Evolutionary conservation across 2,888 invertebrate species (phyloP).

Genomic region (Cheilosia variabilis): DNA sequence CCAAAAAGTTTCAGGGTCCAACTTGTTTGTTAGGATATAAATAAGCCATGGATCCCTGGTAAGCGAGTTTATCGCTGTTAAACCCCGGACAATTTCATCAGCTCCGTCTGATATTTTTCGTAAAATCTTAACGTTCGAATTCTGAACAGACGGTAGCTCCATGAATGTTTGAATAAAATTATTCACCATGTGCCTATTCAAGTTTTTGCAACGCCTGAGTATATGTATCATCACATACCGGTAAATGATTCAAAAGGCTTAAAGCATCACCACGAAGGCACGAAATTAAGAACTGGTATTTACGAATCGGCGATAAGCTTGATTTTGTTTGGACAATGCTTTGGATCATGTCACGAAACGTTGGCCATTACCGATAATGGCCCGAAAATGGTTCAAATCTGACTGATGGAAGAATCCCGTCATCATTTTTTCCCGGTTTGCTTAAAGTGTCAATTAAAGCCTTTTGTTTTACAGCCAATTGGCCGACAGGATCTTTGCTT

Average conservation of each 20-base stretch:
- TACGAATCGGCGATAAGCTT: background rate
- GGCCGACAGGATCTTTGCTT: background rate
- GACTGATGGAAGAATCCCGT: background rate
- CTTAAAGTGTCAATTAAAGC: slow-evolving; percentile 10
- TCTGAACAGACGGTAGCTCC: background rate
- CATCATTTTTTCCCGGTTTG: slow-evolving; percentile 4
- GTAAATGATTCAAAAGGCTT: background rate
- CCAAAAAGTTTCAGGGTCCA: slow-evolving; percentile 38
- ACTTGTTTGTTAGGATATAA: slow-evolving; percentile 36
- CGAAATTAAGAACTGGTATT: background rate
- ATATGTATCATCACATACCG: background rate
- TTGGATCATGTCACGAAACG: slow-evolving; percentile 32
- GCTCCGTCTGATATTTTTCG: slow-evolving; percentile 12
- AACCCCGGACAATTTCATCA: slow-evolving; percentile 42
- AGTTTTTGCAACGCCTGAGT: background rate
- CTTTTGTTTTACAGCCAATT: slow-evolving; percentile 29
- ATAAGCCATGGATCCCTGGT: slow-evolving; percentile 47
- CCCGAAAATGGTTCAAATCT: slow-evolving; percentile 35
- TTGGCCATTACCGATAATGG: slow-evolving; percentile 33
- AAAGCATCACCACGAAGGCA: background rate
- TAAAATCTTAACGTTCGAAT: slow-evolving; percentile 7
- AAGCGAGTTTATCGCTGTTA: slow-evolving; percentile 10
- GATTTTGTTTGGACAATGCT: background rate
- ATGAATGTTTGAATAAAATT: background rate
- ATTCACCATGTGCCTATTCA: background rate